Evolutionary conservation across 1,140 invertebrate genomes (phyloP), one percentile per base, ranked within the genome.

Genomic region (Tetramorium simillimum): DNA sequence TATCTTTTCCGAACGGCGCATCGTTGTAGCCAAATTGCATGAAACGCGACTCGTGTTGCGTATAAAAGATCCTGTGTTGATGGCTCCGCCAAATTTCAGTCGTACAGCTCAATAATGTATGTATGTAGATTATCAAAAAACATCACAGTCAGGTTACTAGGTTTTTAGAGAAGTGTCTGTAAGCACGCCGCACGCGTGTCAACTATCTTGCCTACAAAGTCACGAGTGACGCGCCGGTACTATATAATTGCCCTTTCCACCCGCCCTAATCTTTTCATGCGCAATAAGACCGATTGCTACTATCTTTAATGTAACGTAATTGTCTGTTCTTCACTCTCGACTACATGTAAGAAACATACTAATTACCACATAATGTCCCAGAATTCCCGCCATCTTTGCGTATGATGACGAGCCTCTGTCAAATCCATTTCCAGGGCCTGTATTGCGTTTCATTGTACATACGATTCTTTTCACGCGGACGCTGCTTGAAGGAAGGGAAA

Each of bases 91-190:
- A 60, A 88, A 80, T 88, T 63, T 88, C 77, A 88, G 89, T 86
- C 75, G 70, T 70, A 67, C 28, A 87, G 86, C n/a, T 90, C 89
- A 77, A 88, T 86, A 89, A 86, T 77, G 40, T 84, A 84, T 90
- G 89, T 90, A 88, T 90, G 90, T 93, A 93, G 87, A 93, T 93
- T 91, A 91, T 92, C 87, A 93, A 92, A 92, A 93, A 93, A 93
- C 87, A 92, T 94, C 92, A 93, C 93, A 93, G 93, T 94, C 91
- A 90, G 90, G 88, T 93, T 92, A 85, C 86, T 90, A 92, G 86
- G 90, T 91, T 91, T 70, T 92, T 88, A 91, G 81, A 89, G 88
- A 91, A 88, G 75, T 78, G 72, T 86, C 67, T 37, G 88, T 82
- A 33, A 43, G 46, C 82, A 78, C 73, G 49, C 46, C 46, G 60